Evolutionary conservation across 2,888 invertebrate genomes (phyloP), one percentile per base, ranked within the genome.

Genomic region (Cordylochernes scorpioides): DNA sequence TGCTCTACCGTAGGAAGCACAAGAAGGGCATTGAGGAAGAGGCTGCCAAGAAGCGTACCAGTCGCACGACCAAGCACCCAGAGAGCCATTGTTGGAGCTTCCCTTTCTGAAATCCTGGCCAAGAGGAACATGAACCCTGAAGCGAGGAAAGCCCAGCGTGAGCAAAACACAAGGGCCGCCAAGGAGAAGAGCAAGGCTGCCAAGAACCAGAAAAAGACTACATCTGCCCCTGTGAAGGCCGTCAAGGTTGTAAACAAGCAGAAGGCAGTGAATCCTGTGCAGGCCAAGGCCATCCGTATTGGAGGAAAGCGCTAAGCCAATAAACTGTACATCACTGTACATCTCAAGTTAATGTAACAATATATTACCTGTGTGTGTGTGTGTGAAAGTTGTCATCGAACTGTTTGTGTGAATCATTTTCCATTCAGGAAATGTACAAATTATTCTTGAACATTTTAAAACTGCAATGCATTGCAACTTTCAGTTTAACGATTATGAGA

Each of bases 261-360:
- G 43, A 91, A 88, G 57, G 74, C 78, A 33, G 61, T 77, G 18
- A 88, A 84, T 62, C 71, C 74, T 44, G 66, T 71, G 45, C 77
- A 73, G 51, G 73, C 84, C 33, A 64, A 75, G 30, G 80, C 82
- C 30, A 86, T 88, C 37, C 69, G 86, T 48, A 86, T 94, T 47
- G 91, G 91, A 53, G 91, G 88, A 58, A 94, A 94, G 60, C 78
- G 94, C 65, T 94, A 77, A 78, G n/a, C n/a, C n/a, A n/a, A n/a
- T n/a, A n/a, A n/a, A n/a, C n/a, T n/a, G n/a, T n/a, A n/a, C n/a
- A n/a, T n/a, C n/a, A n/a, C n/a, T n/a, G n/a, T n/a, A n/a, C n/a
- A n/a, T n/a, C n/a, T n/a, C n/a, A n/a, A n/a, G n/a, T n/a, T n/a
- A n/a, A n/a, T n/a, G n/a, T n/a, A n/a, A n/a, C n/a, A n/a, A n/a